Evolutionary conservation across 2,888 invertebrate genomes (phyloP).

Genomic region (Diaphora mendica): DNA sequence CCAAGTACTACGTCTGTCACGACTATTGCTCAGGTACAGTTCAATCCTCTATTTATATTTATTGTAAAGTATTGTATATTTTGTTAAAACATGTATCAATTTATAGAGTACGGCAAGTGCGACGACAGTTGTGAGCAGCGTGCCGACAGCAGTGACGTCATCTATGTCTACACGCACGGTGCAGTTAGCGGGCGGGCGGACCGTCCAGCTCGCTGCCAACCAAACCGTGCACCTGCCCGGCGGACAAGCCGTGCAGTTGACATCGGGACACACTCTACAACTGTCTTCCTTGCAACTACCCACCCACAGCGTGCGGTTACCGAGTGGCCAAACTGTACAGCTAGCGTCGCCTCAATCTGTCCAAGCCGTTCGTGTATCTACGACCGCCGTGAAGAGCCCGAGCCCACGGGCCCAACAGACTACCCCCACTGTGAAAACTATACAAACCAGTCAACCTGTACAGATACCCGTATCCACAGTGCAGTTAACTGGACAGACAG

Average conservation of each 20-base stretch:
- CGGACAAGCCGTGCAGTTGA: slow-evolving; percentile 67
- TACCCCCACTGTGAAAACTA: slow-evolving; percentile 59
- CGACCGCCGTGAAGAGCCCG: slow-evolving; percentile 57
- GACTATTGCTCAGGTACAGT: slow-evolving; percentile 68
- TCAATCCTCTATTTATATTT: neutral
- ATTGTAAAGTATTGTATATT: neutral
- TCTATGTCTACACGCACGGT: slow-evolving; percentile 68
- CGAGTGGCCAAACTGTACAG: slow-evolving; percentile 79
- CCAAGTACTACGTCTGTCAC: slow-evolving; percentile 63
- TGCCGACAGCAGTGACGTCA: slow-evolving; percentile 61
- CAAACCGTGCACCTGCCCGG: slow-evolving; percentile 72
- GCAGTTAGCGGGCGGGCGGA: slow-evolving; percentile 75
- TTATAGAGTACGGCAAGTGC: slow-evolving; percentile 64
- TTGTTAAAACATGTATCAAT: neutral
- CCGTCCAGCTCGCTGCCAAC: slow-evolving; percentile 72
- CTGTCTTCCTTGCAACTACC: slow-evolving; percentile 71
- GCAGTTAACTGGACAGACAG: slow-evolving; percentile 73
- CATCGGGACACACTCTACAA: slow-evolving; percentile 69
- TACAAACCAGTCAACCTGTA: slow-evolving; percentile 59
- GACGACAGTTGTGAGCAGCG: slow-evolving; percentile 68
- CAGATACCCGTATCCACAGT: slow-evolving; percentile 76
- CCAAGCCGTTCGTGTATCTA: slow-evolving; percentile 65
- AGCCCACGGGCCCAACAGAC: slow-evolving; percentile 61
- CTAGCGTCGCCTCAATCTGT: slow-evolving; percentile 71
- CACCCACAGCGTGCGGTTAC: slow-evolving; percentile 76